Conservation (phyloP, 2,888 invertebrate species). For the Lepas anatifera region DNA sequence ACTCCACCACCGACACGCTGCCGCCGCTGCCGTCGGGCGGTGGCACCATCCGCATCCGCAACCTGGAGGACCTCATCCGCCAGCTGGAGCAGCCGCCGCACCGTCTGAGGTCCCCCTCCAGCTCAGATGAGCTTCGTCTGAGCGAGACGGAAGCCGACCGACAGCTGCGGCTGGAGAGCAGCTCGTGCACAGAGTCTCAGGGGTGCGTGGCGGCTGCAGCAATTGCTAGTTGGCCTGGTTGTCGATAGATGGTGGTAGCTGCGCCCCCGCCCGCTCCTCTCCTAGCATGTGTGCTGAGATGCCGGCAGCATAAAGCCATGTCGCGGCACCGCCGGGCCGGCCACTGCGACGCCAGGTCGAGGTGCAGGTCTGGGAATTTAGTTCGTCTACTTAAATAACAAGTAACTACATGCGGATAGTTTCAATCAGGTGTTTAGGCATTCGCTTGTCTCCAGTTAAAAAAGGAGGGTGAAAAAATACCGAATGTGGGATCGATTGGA, state of each 20-base stretch:
- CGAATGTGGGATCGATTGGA: too few species aligned
- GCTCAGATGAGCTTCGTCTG: conserved; percentile 30
- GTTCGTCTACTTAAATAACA: too few species aligned
- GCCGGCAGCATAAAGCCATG: neutral
- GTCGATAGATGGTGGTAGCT: conserved; percentile 9
- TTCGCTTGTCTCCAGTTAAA: too few species aligned
- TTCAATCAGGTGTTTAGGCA: too few species aligned
- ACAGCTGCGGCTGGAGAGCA: conserved; percentile 28
- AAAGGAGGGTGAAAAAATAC: too few species aligned
- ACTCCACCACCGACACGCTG: conserved; percentile 50
- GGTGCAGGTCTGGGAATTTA: too few species aligned
- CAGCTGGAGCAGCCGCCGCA: conserved; percentile 30
- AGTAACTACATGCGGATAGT: too few species aligned
- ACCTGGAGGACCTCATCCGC: conserved; percentile 77
- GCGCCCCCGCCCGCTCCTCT: conserved; percentile 14
- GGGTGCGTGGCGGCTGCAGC: conserved; percentile 21
- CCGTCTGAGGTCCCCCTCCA: conserved; percentile 28
- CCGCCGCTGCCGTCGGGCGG: conserved; percentile 57
- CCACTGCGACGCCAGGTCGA: too few species aligned
- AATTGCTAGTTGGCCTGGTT: conserved; percentile 7
- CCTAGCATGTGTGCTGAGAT: conserved; percentile 12
- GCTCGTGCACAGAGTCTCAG: conserved; percentile 27
- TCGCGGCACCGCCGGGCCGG: neutral
- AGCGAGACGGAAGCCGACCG: conserved; percentile 31
- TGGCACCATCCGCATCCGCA: conserved; percentile 74